A percentile compares a stretch with the other conserved stretches of the same genome.
Evolutionary conservation across 2,888 invertebrate species (phyloP).

Genomic region (Drosophila paramelanica): DNA sequence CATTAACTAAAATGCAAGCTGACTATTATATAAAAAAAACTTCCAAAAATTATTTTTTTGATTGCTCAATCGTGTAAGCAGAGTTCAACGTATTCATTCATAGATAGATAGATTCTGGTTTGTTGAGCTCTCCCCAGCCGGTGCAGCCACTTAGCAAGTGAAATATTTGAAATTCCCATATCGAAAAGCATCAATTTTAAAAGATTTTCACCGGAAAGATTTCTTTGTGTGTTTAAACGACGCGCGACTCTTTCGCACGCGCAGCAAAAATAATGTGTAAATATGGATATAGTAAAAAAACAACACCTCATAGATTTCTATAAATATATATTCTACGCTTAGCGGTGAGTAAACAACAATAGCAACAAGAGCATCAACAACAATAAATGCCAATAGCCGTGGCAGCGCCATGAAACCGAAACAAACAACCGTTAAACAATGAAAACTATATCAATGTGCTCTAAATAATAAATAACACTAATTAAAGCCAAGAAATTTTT

Average conservation of each 20-base stretch:
- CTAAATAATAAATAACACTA: slow-evolving; percentile 84
- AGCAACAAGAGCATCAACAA: not conserved
- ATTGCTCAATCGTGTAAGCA: not conserved
- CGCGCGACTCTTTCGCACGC: slow-evolving; percentile 53
- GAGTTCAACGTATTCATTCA: slow-evolving; percentile 44
- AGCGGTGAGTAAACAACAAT: slow-evolving; percentile 46
- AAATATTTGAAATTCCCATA: slow-evolving; percentile 63
- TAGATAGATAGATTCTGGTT: not conserved
- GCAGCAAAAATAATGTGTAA: slow-evolving; percentile 37
- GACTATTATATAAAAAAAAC: no score
- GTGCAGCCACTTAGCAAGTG: slow-evolving; percentile 60
- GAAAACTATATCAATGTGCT: slow-evolving; percentile 81
- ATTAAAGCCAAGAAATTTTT: slow-evolving; percentile 82
- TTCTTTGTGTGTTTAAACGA: slow-evolving; percentile 51
- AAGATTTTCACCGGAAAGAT: slow-evolving; percentile 44
- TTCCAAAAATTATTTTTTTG: not conserved
- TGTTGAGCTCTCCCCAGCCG: slow-evolving; percentile 35
- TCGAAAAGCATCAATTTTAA: slow-evolving; percentile 36
- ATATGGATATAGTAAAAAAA: slow-evolving; percentile 27
- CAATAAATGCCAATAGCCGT: slow-evolving; percentile 9
- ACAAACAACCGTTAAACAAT: slow-evolving; percentile 77
- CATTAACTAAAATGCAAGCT: no score
- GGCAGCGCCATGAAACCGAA: slow-evolving; percentile 51
- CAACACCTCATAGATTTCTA: slow-evolving; percentile 56
- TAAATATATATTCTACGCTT: slow-evolving; percentile 65